These are phyloP conservation scores for Hemichromis elongatus DNA, from an alignment of 2,113 vertebrate genomes.

Conservation along the genomic window DNA sequence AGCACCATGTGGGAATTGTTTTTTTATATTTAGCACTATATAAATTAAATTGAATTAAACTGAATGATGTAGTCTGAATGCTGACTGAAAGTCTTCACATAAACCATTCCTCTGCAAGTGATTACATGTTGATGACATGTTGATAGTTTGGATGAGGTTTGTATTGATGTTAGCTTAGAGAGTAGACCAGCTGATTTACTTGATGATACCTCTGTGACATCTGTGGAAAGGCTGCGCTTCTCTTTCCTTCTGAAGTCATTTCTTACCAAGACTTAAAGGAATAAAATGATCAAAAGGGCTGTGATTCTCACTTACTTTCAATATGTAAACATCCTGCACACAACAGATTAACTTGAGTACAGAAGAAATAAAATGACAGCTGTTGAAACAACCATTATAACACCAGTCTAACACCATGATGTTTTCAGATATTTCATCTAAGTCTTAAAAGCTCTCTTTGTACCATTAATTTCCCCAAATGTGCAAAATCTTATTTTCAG, in stretches of 20 bases:
- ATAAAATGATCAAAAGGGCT: not conserved
- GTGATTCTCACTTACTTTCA: not conserved
- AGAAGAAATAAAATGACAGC: not conserved
- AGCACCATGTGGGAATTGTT: accelerated
- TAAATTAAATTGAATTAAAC: not conserved
- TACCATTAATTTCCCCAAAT: not conserved
- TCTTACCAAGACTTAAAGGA: not conserved
- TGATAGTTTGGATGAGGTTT: not conserved
- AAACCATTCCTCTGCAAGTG: not conserved
- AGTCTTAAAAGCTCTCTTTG: not conserved
- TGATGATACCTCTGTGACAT: not conserved
- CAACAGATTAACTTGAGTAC: not conserved
- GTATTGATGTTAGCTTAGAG: not conserved
- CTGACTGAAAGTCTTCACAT: accelerated
- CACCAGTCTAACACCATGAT: not conserved
- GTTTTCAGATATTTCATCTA: not conserved
- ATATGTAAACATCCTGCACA: not conserved
- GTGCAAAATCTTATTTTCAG: not conserved
- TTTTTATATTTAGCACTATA: not conserved
- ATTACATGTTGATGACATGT: not conserved
- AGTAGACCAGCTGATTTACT: not conserved
- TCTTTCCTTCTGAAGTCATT: not conserved
- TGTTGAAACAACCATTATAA: not conserved
- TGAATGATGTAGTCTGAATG: not conserved
- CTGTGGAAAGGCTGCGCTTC: not conserved